Conservation (phyloP, 2,888 invertebrate species). For the Cremastinae sp. region DNA sequence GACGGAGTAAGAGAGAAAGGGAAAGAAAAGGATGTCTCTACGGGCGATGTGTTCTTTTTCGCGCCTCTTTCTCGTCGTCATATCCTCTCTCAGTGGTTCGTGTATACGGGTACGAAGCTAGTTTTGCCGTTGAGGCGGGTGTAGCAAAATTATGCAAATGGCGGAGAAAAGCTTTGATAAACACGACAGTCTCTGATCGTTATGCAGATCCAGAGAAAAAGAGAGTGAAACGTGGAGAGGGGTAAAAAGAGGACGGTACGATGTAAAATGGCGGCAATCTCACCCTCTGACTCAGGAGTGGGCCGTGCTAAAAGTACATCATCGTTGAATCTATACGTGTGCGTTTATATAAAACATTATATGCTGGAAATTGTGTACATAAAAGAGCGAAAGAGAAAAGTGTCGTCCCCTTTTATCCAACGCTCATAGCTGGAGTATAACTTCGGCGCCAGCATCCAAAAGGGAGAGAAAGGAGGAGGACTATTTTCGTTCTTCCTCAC, state of each 20-base stretch:
- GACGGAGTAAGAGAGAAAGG: background rate
- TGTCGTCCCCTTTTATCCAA: conserved; percentile 61
- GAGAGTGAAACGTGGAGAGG: background rate
- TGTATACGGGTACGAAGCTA: conserved; percentile 25
- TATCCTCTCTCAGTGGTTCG: background rate
- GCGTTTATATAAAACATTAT: conserved; percentile 29
- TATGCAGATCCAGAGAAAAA: conserved; percentile 77
- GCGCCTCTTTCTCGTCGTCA: conserved; percentile 38
- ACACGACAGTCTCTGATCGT: conserved; percentile 80
- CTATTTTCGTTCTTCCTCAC: conserved; percentile 49
- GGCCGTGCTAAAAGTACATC: conserved; percentile 47
- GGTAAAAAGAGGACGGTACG: conserved; percentile 56
- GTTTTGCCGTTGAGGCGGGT: conserved; percentile 66
- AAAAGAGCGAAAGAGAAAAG: conserved; percentile 54
- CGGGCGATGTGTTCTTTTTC: conserved; percentile 53
- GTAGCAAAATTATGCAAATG: conserved; percentile 80
- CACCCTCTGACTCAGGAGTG: conserved; percentile 70
- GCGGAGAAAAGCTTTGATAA: conserved; percentile 80
- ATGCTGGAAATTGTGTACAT: conserved; percentile 32
- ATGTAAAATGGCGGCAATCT: conserved; percentile 80
- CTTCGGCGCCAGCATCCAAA: conserved; percentile 45
- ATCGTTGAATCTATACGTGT: conserved; percentile 11
- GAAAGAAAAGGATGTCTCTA: conserved; percentile 39
- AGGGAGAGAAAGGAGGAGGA: conserved; percentile 32
- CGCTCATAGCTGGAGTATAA: conserved; percentile 53